Conservation (phyloP, 2,797 vertebrate genomes). For the Anguilla pacifica region DNA sequence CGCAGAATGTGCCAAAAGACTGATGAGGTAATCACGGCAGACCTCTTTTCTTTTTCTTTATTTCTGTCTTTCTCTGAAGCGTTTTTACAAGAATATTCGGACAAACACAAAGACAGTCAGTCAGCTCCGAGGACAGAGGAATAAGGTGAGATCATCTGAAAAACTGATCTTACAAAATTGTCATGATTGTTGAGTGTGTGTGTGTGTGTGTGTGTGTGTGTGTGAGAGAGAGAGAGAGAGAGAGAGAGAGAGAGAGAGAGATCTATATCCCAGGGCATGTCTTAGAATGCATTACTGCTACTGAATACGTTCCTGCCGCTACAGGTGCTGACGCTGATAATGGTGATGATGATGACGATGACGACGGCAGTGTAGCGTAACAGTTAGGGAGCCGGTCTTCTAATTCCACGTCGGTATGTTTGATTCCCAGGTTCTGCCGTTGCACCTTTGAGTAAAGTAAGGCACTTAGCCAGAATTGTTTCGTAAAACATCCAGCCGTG, state of each 20-base stretch:
- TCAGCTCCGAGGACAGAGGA: not conserved
- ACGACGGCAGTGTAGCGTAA: too few relatives aligned
- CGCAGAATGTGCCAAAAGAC: not conserved
- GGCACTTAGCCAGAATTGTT: too few relatives aligned
- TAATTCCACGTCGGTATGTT: too few relatives aligned
- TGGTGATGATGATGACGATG: too few relatives aligned
- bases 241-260: not conserved
- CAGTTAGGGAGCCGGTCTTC: too few relatives aligned
- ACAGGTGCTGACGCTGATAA: too few relatives aligned
- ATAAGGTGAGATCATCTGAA: not conserved
- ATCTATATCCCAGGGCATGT: not conserved
- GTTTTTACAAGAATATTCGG: not conserved
- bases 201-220: too few relatives aligned
- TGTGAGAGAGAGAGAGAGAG: not conserved
- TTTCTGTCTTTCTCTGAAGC: not conserved
- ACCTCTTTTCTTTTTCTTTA: not conserved
- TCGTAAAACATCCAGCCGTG: too few relatives aligned
- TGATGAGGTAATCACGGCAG: slow-evolving; percentile 10
- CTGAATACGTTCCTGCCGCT: not conserved
- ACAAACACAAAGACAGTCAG: not conserved
- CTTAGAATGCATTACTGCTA: not conserved
- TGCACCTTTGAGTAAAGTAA: too few relatives aligned
- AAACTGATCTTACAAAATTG: not conserved
- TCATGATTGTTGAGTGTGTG: not conserved
- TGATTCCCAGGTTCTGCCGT: too few relatives aligned